phyloP scores from a whole-genome alignment of 2,888 invertebrate genomes.

The Apoda limacodes region DNA sequence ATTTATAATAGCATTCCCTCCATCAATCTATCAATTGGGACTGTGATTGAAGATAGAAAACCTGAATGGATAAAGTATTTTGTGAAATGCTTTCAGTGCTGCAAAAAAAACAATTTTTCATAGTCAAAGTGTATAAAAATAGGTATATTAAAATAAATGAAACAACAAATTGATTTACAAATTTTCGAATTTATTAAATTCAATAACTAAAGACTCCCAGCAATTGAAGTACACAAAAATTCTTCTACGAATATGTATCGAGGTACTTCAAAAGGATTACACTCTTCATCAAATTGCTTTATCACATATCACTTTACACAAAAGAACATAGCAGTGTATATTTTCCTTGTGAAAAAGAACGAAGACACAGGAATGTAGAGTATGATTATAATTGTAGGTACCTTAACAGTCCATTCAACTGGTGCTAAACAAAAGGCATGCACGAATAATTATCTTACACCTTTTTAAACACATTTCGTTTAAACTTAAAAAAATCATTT shows the following conservation, averaged over 20 bases:
- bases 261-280: too few species aligned
- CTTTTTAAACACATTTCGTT: too few species aligned
- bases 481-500: too few species aligned
- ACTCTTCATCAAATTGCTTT: too few species aligned
- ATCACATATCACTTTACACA: slow-evolving; percentile 52
- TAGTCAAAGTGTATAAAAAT: too few species aligned
- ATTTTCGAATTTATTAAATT: slow-evolving; percentile 68
- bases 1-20: slow-evolving; percentile 30
- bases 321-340: slow-evolving; percentile 33
- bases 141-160: slow-evolving; percentile 31
- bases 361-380: too few species aligned
- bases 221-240: slow-evolving; percentile 55
- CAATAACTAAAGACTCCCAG: slow-evolving; percentile 63
- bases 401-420: too few species aligned
- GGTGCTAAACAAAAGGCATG: too few species aligned
- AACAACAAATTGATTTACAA: slow-evolving; percentile 32
- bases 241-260: slow-evolving; percentile 2
- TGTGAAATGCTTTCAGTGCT: slow-evolving; percentile 35
- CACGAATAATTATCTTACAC: too few species aligned
- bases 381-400: too few species aligned
- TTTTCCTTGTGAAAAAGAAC: too few species aligned
- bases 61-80: slow-evolving; percentile 36
- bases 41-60: slow-evolving; percentile 23
- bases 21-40: slow-evolving; percentile 32
- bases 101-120: too few species aligned